Evolutionary conservation across 2,888 invertebrate species (phyloP).

Genomic region (Eupsilia transversa): DNA sequence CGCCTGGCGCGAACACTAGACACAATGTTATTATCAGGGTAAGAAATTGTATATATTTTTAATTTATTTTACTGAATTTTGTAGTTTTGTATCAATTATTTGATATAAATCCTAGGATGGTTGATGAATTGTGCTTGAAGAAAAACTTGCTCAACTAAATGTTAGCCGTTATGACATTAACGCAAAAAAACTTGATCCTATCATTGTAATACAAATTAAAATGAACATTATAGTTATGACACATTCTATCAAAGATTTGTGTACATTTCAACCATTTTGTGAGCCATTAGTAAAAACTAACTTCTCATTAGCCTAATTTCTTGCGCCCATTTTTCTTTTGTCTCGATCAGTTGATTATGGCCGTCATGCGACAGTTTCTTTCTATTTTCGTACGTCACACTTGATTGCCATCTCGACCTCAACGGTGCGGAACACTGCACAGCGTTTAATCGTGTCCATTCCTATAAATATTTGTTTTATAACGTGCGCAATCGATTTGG

Average conservation of each 20-base stretch:
- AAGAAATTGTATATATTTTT: conserved; percentile 63
- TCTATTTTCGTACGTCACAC: no score
- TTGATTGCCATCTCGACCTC: conserved; percentile 45
- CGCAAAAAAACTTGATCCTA: not conserved
- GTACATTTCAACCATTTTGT: conserved; percentile 5
- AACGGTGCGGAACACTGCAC: conserved; percentile 44
- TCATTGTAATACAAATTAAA: not conserved
- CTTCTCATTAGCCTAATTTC: not conserved
- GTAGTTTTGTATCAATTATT: not conserved
- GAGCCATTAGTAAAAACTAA: conserved; percentile 10
- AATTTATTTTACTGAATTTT: not conserved
- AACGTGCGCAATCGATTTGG: conserved; percentile 40
- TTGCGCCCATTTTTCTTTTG: conserved; percentile 21
- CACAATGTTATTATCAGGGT: conserved; percentile 84
- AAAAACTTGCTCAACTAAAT: not conserved
- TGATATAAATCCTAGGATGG: not conserved
- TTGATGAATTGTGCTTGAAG: not conserved
- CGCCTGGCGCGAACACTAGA: conserved; percentile 64
- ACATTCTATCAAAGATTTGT: not conserved
- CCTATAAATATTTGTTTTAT: conserved; percentile 46
- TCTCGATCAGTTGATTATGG: no score
- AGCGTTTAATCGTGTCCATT: conserved; percentile 41
- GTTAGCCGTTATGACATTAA: not conserved
- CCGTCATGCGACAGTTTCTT: no score
- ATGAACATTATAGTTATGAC: not conserved